Base-by-base conservation (phyloP, 2,888 invertebrate species). In the Formica aserva region DNA sequence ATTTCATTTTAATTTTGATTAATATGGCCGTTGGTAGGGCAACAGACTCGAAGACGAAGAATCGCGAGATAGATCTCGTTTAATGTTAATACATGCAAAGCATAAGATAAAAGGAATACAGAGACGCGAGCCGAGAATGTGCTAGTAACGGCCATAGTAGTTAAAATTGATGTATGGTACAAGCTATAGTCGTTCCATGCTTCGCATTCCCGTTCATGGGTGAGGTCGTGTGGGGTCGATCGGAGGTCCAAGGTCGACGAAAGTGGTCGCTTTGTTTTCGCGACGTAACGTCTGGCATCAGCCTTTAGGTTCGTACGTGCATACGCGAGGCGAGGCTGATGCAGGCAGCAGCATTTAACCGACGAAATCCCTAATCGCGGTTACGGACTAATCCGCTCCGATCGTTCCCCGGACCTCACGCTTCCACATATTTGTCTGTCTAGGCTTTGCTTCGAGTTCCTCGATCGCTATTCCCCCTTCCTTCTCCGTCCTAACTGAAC, bases 171-270 rank as follows among this genome's bases (percentile, higher is more conserved):
- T 83, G 78, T 88, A 76, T 87, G 77, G 86, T 86, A 89, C 88
- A 88, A 88, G 91, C 91, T 92, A 48, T 48, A 92, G 91, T 92
- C 92, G 92, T 92, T 92, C 92, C 91, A 92, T 92, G 92, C 92
- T 93, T 93, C 91, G 93, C 92, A 90, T 90, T 90, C 88, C 91
- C 91, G 89, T 90, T 90, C 85, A 86, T 90, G 88, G 84, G 89
- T 88, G 88, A 87, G 91, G 89, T 88, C 85, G 83, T 35, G 81
- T 84, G 88, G 91, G 90, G 90, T 90, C 90, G 90, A 92, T 92
- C 92, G 91, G 91, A 88, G 85, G 75, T 66, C 76, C 76, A 65
- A 45, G 77, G 82, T 83, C 76, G 80, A 86, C 75, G 75, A 82
- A 76, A 84, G 80, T 74, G 48, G 67, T 22, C 77, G 67, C 85